phyloP scores from a whole-genome alignment of 2,888 invertebrate species.

The Lymantria monacha region DNA sequence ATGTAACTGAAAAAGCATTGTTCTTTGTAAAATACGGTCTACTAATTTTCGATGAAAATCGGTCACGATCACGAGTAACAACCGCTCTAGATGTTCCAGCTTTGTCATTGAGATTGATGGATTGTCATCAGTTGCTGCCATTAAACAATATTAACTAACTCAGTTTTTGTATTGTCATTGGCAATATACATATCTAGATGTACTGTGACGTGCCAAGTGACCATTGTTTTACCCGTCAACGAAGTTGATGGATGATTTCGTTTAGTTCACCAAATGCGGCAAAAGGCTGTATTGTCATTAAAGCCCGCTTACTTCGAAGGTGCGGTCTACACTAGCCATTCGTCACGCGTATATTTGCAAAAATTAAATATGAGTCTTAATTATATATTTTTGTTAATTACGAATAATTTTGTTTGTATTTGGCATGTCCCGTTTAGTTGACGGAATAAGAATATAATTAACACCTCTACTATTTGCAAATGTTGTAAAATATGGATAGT shows the following conservation, averaged over 20 bases:
- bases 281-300: conserved; percentile 45
- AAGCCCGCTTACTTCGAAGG: conserved; percentile 35
- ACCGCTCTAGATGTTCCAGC: conserved; percentile 7
- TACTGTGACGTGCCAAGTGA: conserved; percentile 35
- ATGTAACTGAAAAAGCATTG: not conserved
- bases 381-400: too few species aligned
- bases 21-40: not conserved
- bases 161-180: conserved; percentile 1
- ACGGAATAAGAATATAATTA: too few species aligned
- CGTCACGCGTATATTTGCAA: conserved; percentile 18
- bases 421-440: not conserved
- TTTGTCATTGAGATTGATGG: conserved; percentile 14
- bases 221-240: conserved; percentile 53
- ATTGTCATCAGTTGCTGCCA: conserved; percentile 8
- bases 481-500: too few species aligned
- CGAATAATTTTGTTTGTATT: not conserved
- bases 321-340: conserved; percentile 23
- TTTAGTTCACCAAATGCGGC: conserved; percentile 52
- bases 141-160: not conserved
- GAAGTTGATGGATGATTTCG: conserved; percentile 54
- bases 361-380: conserved; percentile 3
- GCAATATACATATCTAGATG: conserved; percentile 12
- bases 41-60: not conserved
- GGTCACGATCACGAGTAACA: not conserved
- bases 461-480: too few species aligned